Evolutionary conservation across 2,888 invertebrate species (phyloP).

Genomic region (Phrixothrix hirtus): DNA sequence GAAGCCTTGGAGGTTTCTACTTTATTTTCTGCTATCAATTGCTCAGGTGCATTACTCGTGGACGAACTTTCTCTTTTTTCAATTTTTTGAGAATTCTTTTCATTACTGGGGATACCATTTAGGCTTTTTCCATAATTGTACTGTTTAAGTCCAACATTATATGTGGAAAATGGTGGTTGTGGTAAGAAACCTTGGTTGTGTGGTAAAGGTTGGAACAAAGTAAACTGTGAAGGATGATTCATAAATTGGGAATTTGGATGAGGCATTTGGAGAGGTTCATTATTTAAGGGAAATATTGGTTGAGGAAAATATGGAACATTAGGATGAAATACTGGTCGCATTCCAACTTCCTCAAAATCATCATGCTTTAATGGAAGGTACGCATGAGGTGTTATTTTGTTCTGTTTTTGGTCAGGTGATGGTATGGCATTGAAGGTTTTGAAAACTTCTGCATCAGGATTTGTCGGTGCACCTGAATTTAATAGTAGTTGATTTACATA

Average conservation of each 20-base stretch:
- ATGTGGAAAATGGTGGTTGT: not conserved
- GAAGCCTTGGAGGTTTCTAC: not conserved
- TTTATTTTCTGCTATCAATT: not conserved
- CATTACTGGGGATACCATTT: not conserved
- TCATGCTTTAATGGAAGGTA: not conserved
- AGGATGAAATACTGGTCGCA: conserved; percentile 1
- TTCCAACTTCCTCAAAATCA: conserved; percentile 1
- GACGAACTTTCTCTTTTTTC: not conserved
- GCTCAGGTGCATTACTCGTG: conserved; percentile 1
- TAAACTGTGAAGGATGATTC: not conserved
- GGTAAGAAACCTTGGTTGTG: not conserved
- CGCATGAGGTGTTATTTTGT: not conserved
- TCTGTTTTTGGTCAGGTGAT: not conserved
- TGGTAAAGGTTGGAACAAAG: conserved; percentile 3
- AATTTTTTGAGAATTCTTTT: not conserved
- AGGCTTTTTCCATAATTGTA: not conserved
- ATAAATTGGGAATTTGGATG: not conserved
- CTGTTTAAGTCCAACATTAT: not conserved
- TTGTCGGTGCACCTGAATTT: conserved; percentile 39
- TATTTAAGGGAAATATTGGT: conserved; percentile 5
- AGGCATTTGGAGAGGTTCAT: not conserved
- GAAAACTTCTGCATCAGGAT: conserved; percentile 50
- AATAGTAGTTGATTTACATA: conserved; percentile 34
- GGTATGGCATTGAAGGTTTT: conserved; percentile 7
- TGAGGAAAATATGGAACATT: conserved; percentile 7